Evolutionary conservation across 1,140 invertebrate genomes (phyloP).

Genomic region (Adelges cooleyi): DNA sequence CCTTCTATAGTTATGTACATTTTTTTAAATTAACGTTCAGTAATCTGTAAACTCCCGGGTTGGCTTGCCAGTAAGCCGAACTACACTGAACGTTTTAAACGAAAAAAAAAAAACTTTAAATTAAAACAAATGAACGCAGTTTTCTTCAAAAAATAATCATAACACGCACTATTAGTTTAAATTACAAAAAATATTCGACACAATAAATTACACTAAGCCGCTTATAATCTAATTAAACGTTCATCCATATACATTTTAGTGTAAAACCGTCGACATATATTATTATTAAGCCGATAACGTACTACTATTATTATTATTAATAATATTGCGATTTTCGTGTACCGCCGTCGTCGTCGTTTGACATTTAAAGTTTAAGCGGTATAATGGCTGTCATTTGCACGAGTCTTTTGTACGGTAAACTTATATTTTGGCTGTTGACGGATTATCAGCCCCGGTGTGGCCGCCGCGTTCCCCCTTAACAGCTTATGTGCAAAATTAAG

Average conservation of each 20-base stretch:
- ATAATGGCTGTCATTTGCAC: conserved; percentile 23
- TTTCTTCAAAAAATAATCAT: neutral
- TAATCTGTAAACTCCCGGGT: neutral
- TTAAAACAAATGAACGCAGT: conserved; percentile 24
- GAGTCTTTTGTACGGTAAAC: conserved; percentile 21
- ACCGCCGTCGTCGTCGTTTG: neutral
- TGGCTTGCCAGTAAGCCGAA: neutral
- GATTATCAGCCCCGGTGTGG: neutral
- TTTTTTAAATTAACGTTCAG: conserved; percentile 22
- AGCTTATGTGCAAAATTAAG: too few relatives aligned
- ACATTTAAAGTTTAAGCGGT: conserved; percentile 24
- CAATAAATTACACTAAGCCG: neutral
- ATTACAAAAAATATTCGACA: neutral
- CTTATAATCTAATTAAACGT: too few relatives aligned
- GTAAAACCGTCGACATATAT: neutral
- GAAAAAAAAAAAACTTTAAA: conserved; percentile 4
- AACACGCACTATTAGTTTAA: conserved; percentile 1
- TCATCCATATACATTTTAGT: too few relatives aligned
- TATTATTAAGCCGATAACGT: neutral
- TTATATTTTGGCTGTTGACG: conserved; percentile 5
- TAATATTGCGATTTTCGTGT: neutral
- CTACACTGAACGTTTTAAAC: neutral
- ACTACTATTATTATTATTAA: neutral
- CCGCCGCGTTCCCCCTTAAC: neutral
- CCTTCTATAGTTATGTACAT: neutral